Evolutionary conservation across 2,888 invertebrate genomes (phyloP).

Genomic region (Parthenolecanium corni): DNA sequence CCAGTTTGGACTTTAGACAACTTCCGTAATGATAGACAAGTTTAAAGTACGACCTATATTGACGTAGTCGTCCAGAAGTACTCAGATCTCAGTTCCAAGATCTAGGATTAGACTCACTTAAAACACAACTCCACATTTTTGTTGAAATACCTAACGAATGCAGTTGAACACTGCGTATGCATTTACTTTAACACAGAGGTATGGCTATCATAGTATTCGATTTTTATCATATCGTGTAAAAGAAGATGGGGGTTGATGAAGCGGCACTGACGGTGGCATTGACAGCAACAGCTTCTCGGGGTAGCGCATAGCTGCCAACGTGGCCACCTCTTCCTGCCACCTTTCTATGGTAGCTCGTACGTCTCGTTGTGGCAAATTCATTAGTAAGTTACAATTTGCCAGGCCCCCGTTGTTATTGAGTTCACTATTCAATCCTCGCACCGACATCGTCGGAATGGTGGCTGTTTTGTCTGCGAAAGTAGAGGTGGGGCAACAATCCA

Average conservation of each 20-base stretch:
- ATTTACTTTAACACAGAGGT: too few relatives aligned
- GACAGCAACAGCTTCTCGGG: not conserved
- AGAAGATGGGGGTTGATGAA: not conserved
- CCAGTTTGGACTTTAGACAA: too few relatives aligned
- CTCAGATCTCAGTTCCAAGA: too few relatives aligned
- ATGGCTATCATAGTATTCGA: not conserved
- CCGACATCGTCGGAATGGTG: not conserved
- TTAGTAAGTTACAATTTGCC: not conserved
- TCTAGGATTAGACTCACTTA: too few relatives aligned
- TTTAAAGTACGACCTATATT: too few relatives aligned
- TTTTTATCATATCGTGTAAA: slow-evolving; percentile 1
- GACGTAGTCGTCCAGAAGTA: too few relatives aligned
- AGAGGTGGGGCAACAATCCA: not conserved
- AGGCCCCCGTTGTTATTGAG: not conserved
- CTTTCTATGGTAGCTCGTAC: not conserved
- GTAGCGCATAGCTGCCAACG: not conserved
- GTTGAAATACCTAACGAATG: too few relatives aligned
- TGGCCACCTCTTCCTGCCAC: not conserved
- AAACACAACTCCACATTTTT: too few relatives aligned
- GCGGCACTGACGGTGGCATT: not conserved
- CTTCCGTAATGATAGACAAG: too few relatives aligned
- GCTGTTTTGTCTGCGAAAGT: not conserved
- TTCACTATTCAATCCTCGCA: not conserved
- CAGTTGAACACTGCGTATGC: too few relatives aligned
- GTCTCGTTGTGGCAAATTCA: not conserved